Percentiles rank a stretch among this genome's conserved stretches.
Evolutionary conservation across 2,888 invertebrate genomes (phyloP).

Genomic region (Euplexia lucipara): DNA sequence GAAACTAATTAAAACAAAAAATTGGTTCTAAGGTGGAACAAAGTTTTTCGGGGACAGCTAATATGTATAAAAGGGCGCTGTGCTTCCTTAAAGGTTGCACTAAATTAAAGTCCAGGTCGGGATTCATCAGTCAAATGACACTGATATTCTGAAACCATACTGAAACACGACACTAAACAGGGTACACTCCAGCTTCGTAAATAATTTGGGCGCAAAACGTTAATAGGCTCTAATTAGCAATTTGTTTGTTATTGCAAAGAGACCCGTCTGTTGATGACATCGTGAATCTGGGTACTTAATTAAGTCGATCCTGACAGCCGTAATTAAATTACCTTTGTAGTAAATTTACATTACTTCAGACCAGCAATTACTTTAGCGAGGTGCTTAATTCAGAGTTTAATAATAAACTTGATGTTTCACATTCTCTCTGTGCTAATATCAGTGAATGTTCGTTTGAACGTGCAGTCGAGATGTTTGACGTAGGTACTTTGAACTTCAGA

Average conservation of each 20-base stretch:
- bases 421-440: conserved; percentile 20
- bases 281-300: conserved; percentile 55
- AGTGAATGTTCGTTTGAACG: conserved; percentile 20
- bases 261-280: conserved; percentile 46
- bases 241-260: conserved; percentile 43
- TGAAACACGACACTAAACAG: neutral
- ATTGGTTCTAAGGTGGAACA: no score
- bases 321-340: conserved; percentile 61
- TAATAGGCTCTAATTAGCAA: conserved; percentile 41
- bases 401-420: conserved; percentile 52
- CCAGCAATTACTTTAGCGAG: conserved; percentile 54
- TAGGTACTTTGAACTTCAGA: conserved; percentile 21
- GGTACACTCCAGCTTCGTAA: conserved; percentile 10
- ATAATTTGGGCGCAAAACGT: conserved; percentile 25
- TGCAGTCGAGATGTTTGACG: conserved; percentile 14
- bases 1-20: no score
- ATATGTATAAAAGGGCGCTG: no score
- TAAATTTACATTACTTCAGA: conserved; percentile 57
- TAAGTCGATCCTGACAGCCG: conserved; percentile 50
- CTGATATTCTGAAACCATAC: conserved; percentile 21
- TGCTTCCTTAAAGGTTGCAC: no score
- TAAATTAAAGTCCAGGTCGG: no score
- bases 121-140: no score
- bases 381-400: conserved; percentile 53
- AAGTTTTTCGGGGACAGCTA: no score